Base-by-base conservation (phyloP, 2,888 invertebrate species). In the Trissoscelio sp. region DNA sequence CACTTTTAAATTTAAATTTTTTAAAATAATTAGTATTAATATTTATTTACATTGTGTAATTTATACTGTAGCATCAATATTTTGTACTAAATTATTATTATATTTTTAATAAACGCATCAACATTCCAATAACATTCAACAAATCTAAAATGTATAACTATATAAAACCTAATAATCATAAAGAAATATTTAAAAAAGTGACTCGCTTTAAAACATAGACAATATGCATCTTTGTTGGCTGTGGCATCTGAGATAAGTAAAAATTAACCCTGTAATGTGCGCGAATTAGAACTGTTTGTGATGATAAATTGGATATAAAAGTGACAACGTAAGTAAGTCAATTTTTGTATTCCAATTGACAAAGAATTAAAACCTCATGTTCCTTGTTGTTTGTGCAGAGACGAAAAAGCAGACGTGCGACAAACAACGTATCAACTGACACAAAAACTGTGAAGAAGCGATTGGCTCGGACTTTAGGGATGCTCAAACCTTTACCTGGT, bases 391-490 rank as follows among this genome's bases (percentile, higher is more conserved):
- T 85, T 83, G 75, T 79, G 7, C 85, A 90, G 90, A 88, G 87
- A 85, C 86, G 86, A 80, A 86, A 75, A 72, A 39, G 18, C 3
- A 48, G 85, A 42, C 85, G 87, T 11, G 88, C 86, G 16, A 86
- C 87, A 14, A 88, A 87, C 2, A 87, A 88, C 4, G 88, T 87
- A 18, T 79, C 87, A 60, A 82, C 6, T 28, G 14, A 5, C 0
- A 84, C 74, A 16, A 91, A 90, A 85, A 91, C 92, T 0, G 92
- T 92, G 1, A 93, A 93, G 86, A 92, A 91, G 46, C 91, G 94
- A 6, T 87, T 94, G 16, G 93, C 93, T 0, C 86, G 88, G 16
- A 92, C 92, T 22, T 86, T 94, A 69, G 93, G 93, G 14, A 92
- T 94, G 74, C 44, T 83, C 20, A 87, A 84, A 42, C 83, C 86